Evolutionary conservation across 2,888 invertebrate species (phyloP).

Genomic region (Tenthredo distinguenda): DNA sequence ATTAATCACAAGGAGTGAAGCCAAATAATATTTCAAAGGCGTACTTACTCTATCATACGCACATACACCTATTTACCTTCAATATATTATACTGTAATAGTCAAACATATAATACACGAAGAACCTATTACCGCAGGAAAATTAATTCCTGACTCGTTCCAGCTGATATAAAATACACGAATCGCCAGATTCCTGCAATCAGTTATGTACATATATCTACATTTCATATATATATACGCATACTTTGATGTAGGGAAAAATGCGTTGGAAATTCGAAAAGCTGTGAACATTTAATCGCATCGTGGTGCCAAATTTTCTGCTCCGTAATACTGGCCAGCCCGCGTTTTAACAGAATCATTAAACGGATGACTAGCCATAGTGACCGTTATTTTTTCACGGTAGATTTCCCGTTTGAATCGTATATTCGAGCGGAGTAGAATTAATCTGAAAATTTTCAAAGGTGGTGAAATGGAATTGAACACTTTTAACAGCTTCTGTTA

Average conservation of each 20-base stretch:
- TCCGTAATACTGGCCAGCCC: not conserved
- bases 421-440: not conserved
- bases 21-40: slow-evolving; percentile 22
- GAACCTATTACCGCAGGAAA: not conserved
- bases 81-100: not conserved
- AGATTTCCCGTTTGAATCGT: not conserved
- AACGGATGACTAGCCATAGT: slow-evolving; percentile 4
- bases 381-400: slow-evolving; percentile 17
- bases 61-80: not conserved
- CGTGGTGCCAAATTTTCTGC: not conserved
- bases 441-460: not conserved
- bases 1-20: slow-evolving; percentile 30
- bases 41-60: not conserved
- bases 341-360: slow-evolving; percentile 20
- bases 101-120: not conserved
- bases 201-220: too few species aligned
- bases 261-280: not conserved
- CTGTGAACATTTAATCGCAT: not conserved
- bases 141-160: not conserved
- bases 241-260: not conserved
- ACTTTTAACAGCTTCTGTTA: not conserved
- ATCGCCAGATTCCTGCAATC: too few species aligned
- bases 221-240: not conserved
- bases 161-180: not conserved
- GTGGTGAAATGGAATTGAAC: not conserved